Evolutionary conservation across 1,140 invertebrate species (phyloP), one percentile per base, ranked within the genome.

Genomic region (Drosophila sp.): DNA sequence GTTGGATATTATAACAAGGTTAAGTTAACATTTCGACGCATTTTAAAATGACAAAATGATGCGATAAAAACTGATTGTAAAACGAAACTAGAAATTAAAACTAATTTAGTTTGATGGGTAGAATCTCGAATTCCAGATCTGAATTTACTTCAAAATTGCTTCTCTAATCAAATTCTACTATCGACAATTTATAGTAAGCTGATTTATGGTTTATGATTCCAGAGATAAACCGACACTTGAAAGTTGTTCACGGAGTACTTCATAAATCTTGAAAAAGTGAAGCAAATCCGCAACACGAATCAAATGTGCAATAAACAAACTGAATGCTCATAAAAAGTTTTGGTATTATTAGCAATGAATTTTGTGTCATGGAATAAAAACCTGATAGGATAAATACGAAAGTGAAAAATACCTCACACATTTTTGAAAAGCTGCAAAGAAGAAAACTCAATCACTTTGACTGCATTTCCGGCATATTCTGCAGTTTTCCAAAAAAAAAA

Each of bases 381-480:
- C 45, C 21, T 38, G 18, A 25, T 7, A 13, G 45, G 45, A 25
- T 14, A n/a, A 66, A 41, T 11, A 14, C 21, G 29, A 25, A 32
- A 45, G 7, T 14, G 18, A 40, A 32, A 50, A 50, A 58, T 38
- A 7, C 29, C 2, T 13, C n/a, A 36, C 7, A 18, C n/a, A 13
- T 11, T 56, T 45, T 50, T 13, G 27, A 11, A n/a, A 7, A 3
- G 45, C 25, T 13, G 8, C 50, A n/a, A 29, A 41, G 50, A 32
- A 41, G 41, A 36, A 46, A 46, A 46, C 63, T 66, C 51, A 66
- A 66, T 65, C 51, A 65, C 25, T 56, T 27, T 32, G 21, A 48
- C 51, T 57, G 53, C 21, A 48, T 66, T 66, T 66, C 51, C 51
- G 21, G 32, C 29, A 38, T 57, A 58, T 66, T 14, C 64, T 58